Conservation (phyloP, 2,888 invertebrate genomes). For the Adela reaumurella region DNA sequence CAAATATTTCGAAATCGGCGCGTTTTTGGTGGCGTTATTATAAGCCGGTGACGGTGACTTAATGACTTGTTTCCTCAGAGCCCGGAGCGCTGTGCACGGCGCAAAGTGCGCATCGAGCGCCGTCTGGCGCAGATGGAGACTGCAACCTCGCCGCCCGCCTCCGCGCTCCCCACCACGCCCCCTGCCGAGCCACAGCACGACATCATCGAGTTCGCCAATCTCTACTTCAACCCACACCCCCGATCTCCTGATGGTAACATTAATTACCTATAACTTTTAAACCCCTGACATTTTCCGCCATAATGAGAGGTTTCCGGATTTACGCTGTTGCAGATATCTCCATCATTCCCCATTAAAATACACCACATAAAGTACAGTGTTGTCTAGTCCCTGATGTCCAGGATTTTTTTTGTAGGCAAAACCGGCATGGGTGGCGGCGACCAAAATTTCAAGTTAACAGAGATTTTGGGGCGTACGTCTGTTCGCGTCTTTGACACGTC, state of each 20-base stretch:
- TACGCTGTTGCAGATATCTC: background rate
- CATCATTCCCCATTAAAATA: background rate
- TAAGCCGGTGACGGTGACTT: too few species aligned
- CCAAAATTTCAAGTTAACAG: too few species aligned
- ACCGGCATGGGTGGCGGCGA: too few species aligned
- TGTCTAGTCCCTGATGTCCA: too few species aligned
- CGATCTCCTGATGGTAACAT: constrained; percentile 75
- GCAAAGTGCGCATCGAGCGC: constrained; percentile 81
- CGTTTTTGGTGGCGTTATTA: too few species aligned
- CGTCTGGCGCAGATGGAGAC: constrained; percentile 78
- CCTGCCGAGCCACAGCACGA: constrained; percentile 68
- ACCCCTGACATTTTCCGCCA: background rate
- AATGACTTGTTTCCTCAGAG: constrained; percentile 18
- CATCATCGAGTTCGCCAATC: constrained; percentile 90
- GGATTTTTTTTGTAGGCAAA: too few species aligned
- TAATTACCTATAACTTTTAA: too few species aligned
- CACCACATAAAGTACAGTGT: too few species aligned
- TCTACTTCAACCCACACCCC: constrained; percentile 88
- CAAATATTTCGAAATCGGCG: too few species aligned
- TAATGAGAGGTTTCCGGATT: background rate
- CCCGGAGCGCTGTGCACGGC: constrained; percentile 70
- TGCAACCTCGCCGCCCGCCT: constrained; percentile 24
- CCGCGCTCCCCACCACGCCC: constrained; percentile 33
- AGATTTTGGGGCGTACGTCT: too few species aligned
- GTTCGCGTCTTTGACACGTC: too few species aligned